These are phyloP conservation scores for Ceyx cyanopectus DNA, from an alignment of 2,113 vertebrate genomes.

Conservation along the genomic window DNA sequence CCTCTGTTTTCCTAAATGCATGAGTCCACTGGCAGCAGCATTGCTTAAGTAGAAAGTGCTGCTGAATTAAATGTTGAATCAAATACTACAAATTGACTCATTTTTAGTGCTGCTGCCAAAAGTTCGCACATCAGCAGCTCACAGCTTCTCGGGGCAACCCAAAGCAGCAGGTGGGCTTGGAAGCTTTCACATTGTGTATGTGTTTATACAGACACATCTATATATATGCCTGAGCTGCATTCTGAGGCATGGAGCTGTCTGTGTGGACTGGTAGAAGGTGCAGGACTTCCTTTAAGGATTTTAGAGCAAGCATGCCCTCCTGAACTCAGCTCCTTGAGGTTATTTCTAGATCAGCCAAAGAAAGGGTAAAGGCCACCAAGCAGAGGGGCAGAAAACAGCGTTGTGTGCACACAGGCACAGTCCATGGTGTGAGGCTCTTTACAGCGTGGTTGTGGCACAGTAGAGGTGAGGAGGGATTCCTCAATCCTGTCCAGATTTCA, in stretches of 20 bases:
- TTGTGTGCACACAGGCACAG: not conserved
- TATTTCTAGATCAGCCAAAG: not conserved
- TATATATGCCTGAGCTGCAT: fast-evolving
- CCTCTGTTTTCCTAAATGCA: not conserved
- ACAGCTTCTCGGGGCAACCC: not conserved
- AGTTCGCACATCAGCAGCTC: not conserved
- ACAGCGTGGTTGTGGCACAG: not conserved
- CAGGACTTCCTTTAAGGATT: not conserved
- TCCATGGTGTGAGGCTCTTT: not conserved
- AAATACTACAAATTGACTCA: not conserved
- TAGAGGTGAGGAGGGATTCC: not conserved
- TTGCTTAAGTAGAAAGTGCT: not conserved
- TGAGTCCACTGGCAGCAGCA: not conserved
- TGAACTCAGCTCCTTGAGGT: not conserved
- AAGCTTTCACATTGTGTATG: not conserved
- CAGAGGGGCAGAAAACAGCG: not conserved
- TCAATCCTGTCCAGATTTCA: not conserved
- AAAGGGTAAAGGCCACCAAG: not conserved
- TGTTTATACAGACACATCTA: not conserved
- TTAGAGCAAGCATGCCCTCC: not conserved
- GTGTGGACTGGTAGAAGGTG: not conserved
- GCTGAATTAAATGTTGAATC: not conserved
- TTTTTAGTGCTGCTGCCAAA: not conserved
- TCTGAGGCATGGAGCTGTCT: not conserved
- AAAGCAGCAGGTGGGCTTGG: not conserved